Percentiles rank a stretch among this genome's conserved stretches.
Conservation (phyloP, 2,888 invertebrate species). For the Sesia apiformis region DNA sequence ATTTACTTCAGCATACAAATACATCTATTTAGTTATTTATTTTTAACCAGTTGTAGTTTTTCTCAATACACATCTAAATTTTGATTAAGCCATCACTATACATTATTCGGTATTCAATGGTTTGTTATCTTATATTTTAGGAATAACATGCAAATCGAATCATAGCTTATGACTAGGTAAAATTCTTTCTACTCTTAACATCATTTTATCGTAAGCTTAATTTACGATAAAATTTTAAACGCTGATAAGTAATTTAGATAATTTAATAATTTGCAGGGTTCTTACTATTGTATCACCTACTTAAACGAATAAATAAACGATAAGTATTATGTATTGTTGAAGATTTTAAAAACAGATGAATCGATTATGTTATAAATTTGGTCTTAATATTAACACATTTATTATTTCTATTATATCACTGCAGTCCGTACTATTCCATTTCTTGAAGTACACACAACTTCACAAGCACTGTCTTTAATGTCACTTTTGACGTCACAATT, state of each 20-base stretch:
- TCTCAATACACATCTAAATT: conserved; percentile 3
- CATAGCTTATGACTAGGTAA: conserved; percentile 72
- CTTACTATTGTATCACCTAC: neutral
- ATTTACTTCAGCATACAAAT: neutral
- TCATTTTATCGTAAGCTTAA: conserved; percentile 22
- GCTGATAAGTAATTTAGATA: conserved; percentile 9
- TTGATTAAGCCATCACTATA: conserved; percentile 45
- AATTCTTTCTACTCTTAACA: conserved; percentile 56
- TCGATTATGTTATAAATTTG: conserved; percentile 1
- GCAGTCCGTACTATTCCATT: conserved; percentile 15
- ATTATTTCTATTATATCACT: conserved; percentile 6
- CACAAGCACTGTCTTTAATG: conserved; percentile 34
- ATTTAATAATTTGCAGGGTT: neutral
- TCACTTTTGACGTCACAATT: conserved; percentile 53
- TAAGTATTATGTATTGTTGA: neutral
- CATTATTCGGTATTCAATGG: conserved; percentile 37
- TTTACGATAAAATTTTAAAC: conserved; percentile 13
- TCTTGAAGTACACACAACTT: conserved; percentile 32
- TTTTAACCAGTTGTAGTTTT: neutral
- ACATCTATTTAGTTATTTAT: neutral
- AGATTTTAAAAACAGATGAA: neutral
- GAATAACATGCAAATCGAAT: conserved; percentile 52
- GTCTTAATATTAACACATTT: conserved; percentile 3
- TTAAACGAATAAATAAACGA: neutral
- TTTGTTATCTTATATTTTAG: conserved; percentile 43